Percentiles rank a stretch among this genome's conserved stretches.
Conservation (phyloP, 2,888 invertebrate genomes). For the Hyalella azteca region DNA sequence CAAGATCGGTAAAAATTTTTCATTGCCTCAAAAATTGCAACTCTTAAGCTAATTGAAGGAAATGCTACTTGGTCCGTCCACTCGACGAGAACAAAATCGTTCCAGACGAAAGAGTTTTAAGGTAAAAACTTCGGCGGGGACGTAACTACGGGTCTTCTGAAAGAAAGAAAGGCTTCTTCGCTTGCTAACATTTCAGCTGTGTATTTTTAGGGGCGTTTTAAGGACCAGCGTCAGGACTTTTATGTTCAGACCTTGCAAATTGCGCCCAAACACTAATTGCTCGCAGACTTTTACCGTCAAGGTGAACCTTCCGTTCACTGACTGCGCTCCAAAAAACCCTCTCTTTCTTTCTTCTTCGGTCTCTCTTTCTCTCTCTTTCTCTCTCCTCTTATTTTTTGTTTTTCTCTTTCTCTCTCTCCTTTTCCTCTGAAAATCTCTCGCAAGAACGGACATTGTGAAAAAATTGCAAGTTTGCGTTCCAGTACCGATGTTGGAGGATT, state of each 20-base stretch:
- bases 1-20: no score
- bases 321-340: not conserved
- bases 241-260: constrained; percentile 37
- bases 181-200: constrained; percentile 20
- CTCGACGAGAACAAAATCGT: not conserved
- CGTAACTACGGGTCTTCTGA: not conserved
- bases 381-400: no score
- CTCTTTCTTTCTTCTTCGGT: no score
- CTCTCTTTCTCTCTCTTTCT: no score
- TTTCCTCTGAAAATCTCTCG: not conserved
- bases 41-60: not conserved
- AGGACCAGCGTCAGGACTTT: constrained; percentile 34
- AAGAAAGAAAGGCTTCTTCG: not conserved
- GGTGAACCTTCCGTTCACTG: not conserved
- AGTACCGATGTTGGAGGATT: no score
- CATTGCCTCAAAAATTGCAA: not conserved
- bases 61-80: not conserved
- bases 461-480: not conserved
- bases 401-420: no score
- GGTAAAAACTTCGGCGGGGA: not conserved
- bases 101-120: not conserved
- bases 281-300: not conserved
- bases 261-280: constrained; percentile 36
- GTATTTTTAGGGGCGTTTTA: constrained; percentile 35
- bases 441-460: not conserved